Evolutionary conservation across 23 tunicate genomes (phyloP).

Genomic region (Trididemnum miniatum): DNA sequence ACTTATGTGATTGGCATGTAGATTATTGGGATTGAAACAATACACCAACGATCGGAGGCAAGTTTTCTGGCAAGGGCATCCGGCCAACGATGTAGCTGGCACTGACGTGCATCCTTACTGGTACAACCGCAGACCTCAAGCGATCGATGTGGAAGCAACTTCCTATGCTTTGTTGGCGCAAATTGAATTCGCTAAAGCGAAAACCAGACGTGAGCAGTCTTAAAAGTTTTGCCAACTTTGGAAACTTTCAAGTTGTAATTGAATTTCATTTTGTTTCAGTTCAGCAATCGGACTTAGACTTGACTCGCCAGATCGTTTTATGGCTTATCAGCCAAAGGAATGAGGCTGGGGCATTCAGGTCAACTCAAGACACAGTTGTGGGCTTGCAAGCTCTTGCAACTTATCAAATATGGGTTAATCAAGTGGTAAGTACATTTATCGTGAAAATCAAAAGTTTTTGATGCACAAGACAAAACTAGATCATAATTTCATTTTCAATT

Average conservation of each 20-base stretch:
- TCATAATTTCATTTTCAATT: no score
- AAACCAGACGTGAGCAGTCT: not conserved
- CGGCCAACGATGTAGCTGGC: constrained; percentile 39
- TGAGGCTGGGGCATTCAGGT: constrained; percentile 50
- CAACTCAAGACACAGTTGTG: constrained; percentile 67
- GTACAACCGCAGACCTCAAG: constrained; percentile 51
- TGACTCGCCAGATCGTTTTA: constrained; percentile 42
- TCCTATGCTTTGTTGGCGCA: constrained; percentile 63
- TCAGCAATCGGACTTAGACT: constrained; percentile 24
- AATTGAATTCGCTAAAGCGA: constrained; percentile 8
- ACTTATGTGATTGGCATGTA: not conserved
- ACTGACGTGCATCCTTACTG: constrained; percentile 70
- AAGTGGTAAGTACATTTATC: constrained; percentile 62
- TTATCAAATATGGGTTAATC: constrained; percentile 43
- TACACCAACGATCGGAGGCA: constrained; percentile 7
- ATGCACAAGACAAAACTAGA: no score
- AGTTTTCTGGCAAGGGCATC: constrained; percentile 56
- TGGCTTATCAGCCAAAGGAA: constrained; percentile 65
- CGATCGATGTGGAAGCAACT: constrained; percentile 55
- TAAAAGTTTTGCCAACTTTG: not conserved
- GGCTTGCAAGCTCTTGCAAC: constrained; percentile 64
- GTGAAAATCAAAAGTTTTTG: no score
- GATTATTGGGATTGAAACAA: not conserved
- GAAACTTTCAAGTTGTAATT: not conserved
- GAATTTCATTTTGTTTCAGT: not conserved